Base-by-base conservation (phyloP, 2,888 invertebrate genomes). In the Ichneumoninae sp. region DNA sequence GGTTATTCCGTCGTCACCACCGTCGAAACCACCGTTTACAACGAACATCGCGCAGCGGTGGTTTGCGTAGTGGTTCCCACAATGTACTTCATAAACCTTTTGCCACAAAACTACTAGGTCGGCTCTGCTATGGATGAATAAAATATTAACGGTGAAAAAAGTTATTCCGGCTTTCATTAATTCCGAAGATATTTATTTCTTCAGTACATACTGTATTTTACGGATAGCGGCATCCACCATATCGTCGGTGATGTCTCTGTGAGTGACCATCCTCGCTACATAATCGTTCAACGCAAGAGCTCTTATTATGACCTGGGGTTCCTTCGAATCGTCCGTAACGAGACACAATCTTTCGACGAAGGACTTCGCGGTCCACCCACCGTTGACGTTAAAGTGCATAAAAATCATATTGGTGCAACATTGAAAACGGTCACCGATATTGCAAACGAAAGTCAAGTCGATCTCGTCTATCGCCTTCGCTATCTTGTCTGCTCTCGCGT, bases 321-420 rank as follows among this genome's bases (percentile, higher is more conserved):
- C 92, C 86, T 95, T 92, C 89, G 95, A 78, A 89, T 94, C 90
- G 7, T 94, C 92, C 26, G 92, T 91, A 0, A 95, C 94, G 63
- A 91, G 89, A 16, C 92, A 92, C 47, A 96, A 91, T 69, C 96
- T 94, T 22, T 94, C 90, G 57, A 95, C 94, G 74, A 97, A 95
- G 60, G 95, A 94, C 19, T 92, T 94, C 0, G 96, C 95, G 5
- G 94, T 94, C 22, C 77, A 75, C 5, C 47, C 50, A 7, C 19
- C 5, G 8, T 1, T 16, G 1, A 63, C 54, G 3, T 0, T 94
- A 1, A 96, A 94, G 40, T 95, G 94, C 68, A 98, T 94, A 89
- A 97, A 95, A 80, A 98, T 94, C 88, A 98, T 97, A 92, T 98
- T 98, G 1, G 96, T 96, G 88, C 22, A 22, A 22, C 1, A 22